Base-by-base conservation (phyloP, 2,888 invertebrate species). In the Sussaba pulchella region DNA sequence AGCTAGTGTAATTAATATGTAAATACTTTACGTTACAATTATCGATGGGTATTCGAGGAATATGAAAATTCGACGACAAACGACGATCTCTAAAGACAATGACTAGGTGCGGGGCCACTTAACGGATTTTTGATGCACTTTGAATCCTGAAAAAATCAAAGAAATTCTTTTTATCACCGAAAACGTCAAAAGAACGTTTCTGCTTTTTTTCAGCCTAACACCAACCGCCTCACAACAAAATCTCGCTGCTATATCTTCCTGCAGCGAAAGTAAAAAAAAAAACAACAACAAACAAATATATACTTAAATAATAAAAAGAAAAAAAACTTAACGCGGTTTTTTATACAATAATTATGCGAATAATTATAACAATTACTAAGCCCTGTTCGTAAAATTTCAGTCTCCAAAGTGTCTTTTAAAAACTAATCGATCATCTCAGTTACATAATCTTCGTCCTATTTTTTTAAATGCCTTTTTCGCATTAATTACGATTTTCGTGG, bases 321-420 rank as follows among this genome's bases (percentile, higher is more conserved):
- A 77, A 50, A 74, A 78, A 69, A 72, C 36, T 43, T 59, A 57
- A 70, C 21, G 54, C n/a, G n/a, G n/a, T n/a, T n/a, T n/a, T n/a
- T n/a, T n/a, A 72, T 4, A 57, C 50, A 26, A 39, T 39, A 19
- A 54, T 19, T 72, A 71, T 5, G 6, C 59, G 17, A 78, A 77
- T 52, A 57, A 75, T 72, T 64, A 47, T 31, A 57, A 57, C 57
- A 57, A 36, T 57, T 17, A 19, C 52, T 64, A 82, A 52, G 52
- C 31, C 78, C 54, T 52, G 67, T 80, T 47, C 67, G 43, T 73
- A 74, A 81, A 83, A 78, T 26, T 82, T 83, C 83, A 83, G 83
- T 83, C 83, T 83, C 82, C 76, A 82, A 70, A 82, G 81, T 70
- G 73, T 81, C 64, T 63, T 73, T 69, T 82, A 83, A 82, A 61